Evolutionary conservation across 2,113 vertebrate genomes (phyloP).

Genomic region (Microcebus murinus): DNA sequence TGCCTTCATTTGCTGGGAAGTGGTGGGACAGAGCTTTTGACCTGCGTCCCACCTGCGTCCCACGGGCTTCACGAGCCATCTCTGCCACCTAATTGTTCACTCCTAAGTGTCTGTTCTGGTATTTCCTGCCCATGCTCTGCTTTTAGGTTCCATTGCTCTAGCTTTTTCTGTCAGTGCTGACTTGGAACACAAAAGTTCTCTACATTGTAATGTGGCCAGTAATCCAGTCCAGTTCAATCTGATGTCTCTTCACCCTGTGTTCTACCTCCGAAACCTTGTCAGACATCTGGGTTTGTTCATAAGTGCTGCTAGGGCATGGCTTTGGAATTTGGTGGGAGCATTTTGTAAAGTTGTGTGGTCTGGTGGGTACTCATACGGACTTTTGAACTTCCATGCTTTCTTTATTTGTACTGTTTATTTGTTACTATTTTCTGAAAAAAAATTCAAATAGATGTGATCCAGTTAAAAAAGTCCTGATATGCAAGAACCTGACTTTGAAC

Average conservation of each 20-base stretch:
- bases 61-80: background rate
- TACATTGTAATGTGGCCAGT: background rate
- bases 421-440: conserved; percentile 13
- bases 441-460: background rate
- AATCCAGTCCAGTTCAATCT: background rate
- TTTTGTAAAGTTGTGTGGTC: background rate
- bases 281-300: background rate
- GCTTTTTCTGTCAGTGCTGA: background rate
- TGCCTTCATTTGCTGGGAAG: background rate
- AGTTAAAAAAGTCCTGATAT: background rate
- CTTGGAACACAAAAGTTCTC: background rate
- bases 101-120: background rate
- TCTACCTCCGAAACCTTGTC: background rate
- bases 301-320: background rate
- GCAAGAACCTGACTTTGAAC: background rate
- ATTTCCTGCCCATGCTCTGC: background rate
- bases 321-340: background rate
- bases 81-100: background rate
- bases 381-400: background rate
- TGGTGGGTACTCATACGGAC: background rate
- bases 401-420: background rate
- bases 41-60: background rate
- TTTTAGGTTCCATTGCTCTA: background rate
- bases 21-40: background rate
- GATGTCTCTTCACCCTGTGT: background rate